These are phyloP conservation scores for Cartodere bifasciata DNA, from an alignment of 2,888 invertebrate genomes.

Conservation along the genomic window DNA sequence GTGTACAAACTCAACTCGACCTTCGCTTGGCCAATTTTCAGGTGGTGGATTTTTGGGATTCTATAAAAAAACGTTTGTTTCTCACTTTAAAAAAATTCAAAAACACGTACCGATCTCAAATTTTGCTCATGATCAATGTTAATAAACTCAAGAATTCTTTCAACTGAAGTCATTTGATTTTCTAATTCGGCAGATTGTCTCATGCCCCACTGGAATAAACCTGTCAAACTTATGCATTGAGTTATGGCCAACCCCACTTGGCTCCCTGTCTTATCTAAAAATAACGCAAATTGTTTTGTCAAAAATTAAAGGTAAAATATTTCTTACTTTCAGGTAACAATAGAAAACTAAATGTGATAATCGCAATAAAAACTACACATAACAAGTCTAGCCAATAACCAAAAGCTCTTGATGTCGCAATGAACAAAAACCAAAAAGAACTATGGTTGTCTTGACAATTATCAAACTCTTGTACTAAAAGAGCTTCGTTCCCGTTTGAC, in stretches of 20 bases:
- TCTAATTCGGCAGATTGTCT: slow-evolving; percentile 55
- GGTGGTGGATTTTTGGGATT: slow-evolving; percentile 37
- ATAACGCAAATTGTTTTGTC: too few relatives aligned
- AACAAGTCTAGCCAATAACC: slow-evolving; percentile 60
- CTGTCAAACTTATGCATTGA: slow-evolving; percentile 38
- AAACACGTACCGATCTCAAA: slow-evolving; percentile 25
- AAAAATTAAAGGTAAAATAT: too few relatives aligned
- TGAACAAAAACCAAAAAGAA: slow-evolving; percentile 59
- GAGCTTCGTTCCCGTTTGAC: slow-evolving; percentile 47
- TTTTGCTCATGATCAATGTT: slow-evolving; percentile 37
- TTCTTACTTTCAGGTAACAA: slow-evolving; percentile 31
- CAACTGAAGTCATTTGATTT: slow-evolving; percentile 51
- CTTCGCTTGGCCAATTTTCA: slow-evolving; percentile 48
- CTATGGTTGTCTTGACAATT: slow-evolving; percentile 48
- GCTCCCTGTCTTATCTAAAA: slow-evolving; percentile 28
- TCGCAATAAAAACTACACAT: slow-evolving; percentile 50
- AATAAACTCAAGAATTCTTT: slow-evolving; percentile 51
- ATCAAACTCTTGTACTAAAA: slow-evolving; percentile 46
- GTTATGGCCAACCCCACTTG: slow-evolving; percentile 42
- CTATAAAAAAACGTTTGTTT: slow-evolving; percentile 14
- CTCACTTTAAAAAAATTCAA: background rate
- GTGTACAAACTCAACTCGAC: slow-evolving; percentile 45
- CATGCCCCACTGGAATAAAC: slow-evolving; percentile 50
- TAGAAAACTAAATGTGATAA: slow-evolving; percentile 52
- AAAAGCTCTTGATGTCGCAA: slow-evolving; percentile 51